Conservation (phyloP, 2,888 invertebrate species). For the Empis livida region DNA sequence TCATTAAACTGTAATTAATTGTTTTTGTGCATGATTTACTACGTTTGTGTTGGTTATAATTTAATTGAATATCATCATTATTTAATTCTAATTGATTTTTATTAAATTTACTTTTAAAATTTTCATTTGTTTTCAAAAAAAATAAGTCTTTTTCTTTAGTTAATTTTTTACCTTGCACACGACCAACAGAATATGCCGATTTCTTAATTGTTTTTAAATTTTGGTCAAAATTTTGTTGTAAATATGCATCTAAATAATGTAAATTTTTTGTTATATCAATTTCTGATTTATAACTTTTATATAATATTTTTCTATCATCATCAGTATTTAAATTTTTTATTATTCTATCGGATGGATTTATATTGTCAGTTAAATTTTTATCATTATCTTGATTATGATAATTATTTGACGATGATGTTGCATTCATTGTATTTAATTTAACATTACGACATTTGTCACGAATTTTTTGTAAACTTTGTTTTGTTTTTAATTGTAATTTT, state of each 20-base stretch:
- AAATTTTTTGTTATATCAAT: slow-evolving; percentile 34
- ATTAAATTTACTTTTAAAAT: background rate
- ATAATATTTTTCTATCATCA: slow-evolving; percentile 20
- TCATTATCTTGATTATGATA: no score
- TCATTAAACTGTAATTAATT: slow-evolving; percentile 8
- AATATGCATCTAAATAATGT: slow-evolving; percentile 32
- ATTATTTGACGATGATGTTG: background rate
- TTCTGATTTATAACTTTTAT: slow-evolving; percentile 36
- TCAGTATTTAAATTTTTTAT: background rate
- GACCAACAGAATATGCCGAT: slow-evolving; percentile 27
- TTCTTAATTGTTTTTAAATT: slow-evolving; percentile 20
- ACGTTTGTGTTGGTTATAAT: slow-evolving; percentile 21
- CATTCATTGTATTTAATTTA: slow-evolving; percentile 16
- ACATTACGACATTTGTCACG: slow-evolving; percentile 32
- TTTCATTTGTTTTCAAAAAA: background rate
- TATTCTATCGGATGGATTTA: background rate
- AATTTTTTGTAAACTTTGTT: slow-evolving; percentile 29
- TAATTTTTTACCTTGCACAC: slow-evolving; percentile 11
- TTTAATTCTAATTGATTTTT: background rate
- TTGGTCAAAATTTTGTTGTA: slow-evolving; percentile 35
- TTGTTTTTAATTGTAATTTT: slow-evolving; percentile 31
- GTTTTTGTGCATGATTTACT: slow-evolving; percentile 24
- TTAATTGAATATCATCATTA: background rate
- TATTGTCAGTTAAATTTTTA: background rate
- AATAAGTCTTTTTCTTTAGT: slow-evolving; percentile 5